Percentiles rank a stretch among this genome's conserved stretches.
phyloP scores from a whole-genome alignment of 2,113 vertebrate genomes.

The Setophaga coronata region DNA sequence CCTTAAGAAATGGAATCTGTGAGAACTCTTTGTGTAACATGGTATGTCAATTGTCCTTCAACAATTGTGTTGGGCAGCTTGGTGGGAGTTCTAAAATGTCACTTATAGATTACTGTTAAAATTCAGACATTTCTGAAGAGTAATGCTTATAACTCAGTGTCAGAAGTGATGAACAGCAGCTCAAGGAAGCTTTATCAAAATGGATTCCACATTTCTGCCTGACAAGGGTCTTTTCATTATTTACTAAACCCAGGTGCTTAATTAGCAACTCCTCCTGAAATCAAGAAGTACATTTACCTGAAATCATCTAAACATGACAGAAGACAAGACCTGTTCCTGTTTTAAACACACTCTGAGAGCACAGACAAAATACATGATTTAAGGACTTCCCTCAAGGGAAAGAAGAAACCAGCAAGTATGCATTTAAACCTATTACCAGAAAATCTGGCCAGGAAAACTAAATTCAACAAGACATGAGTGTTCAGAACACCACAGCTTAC shows the following conservation, averaged over 20 bases:
- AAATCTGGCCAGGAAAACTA: neutral
- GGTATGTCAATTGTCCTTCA: conserved; percentile 15
- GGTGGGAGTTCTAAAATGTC: conserved; percentile 55
- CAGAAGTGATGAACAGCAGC: conserved; percentile 30
- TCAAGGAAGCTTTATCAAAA: neutral
- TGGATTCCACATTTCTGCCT: neutral
- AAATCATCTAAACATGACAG: neutral
- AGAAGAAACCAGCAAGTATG: neutral
- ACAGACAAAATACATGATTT: neutral
- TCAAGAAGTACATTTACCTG: neutral
- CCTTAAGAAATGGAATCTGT: conserved; percentile 3
- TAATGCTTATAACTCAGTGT: neutral
- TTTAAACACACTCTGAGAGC: neutral
- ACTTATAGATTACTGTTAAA: conserved; percentile 16
- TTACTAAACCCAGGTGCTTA: neutral
- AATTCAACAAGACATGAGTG: neutral
- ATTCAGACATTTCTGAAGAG: conserved; percentile 27
- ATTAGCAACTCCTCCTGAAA: neutral
- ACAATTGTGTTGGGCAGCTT: neutral
- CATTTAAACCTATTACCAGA: neutral
- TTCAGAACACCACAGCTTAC: neutral
- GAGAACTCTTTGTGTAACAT: neutral
- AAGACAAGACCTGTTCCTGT: neutral
- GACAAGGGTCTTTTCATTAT: neutral
- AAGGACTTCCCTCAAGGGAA: neutral